Evolutionary conservation across 2,113 vertebrate species (phyloP).

Genomic region (Onychostruthus taczanowskii): DNA sequence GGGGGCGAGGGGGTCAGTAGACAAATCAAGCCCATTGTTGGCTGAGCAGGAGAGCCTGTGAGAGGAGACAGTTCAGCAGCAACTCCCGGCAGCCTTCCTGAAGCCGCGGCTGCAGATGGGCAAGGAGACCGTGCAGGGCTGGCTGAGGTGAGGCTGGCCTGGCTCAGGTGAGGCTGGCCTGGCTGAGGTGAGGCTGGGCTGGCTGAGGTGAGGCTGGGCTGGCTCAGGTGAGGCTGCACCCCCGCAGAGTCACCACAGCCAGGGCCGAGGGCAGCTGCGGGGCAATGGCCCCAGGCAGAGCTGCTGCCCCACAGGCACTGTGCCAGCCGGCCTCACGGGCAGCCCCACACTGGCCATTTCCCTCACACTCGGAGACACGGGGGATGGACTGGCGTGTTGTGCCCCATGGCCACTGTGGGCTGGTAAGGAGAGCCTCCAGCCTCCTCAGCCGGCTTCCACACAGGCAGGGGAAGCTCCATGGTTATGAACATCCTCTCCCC

Average conservation of each 20-base stretch:
- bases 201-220: not conserved
- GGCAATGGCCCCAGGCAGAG: not conserved
- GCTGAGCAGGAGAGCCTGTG: not conserved
- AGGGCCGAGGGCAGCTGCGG: not conserved
- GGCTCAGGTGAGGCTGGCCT: not conserved
- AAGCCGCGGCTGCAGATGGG: accelerated
- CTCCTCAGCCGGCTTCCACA: not conserved
- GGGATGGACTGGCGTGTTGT: accelerated
- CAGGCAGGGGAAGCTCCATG: not conserved
- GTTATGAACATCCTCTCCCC: not conserved
- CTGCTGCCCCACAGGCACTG: accelerated
- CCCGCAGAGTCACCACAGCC: accelerated
- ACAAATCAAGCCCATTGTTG: constrained; percentile 30
- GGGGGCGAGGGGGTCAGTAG: not conserved
- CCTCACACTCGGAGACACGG: not conserved
- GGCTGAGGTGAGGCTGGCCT: accelerated
- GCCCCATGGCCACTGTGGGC: accelerated
- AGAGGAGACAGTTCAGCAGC: not conserved
- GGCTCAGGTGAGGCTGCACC: too few relatives aligned
- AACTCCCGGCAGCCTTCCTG: not conserved
- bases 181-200: accelerated
- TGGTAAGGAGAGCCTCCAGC: not conserved
- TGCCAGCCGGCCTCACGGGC: not conserved
- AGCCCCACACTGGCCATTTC: accelerated
- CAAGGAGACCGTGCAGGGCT: accelerated